A percentile compares a stretch with the other conserved stretches of the same genome.
Evolutionary conservation across 2,888 invertebrate genomes (phyloP).

Genomic region (Machimus atricapillus): DNA sequence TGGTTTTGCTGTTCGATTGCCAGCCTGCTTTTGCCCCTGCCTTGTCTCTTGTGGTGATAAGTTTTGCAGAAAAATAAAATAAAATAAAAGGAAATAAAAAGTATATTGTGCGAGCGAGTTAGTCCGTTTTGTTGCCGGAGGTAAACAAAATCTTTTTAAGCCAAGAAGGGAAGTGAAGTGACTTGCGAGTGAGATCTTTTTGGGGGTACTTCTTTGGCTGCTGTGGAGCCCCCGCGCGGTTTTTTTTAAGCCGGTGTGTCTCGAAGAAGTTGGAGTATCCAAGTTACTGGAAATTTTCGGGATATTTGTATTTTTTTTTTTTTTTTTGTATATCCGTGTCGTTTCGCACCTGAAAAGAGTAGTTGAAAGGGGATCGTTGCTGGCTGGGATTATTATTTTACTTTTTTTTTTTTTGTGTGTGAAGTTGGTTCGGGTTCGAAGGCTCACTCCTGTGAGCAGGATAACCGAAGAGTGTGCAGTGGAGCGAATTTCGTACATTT

Average conservation of each 20-base stretch:
- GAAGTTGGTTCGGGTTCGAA: background rate
- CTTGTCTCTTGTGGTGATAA: conserved; percentile 10
- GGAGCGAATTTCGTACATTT: background rate
- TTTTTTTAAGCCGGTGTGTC: conserved; percentile 16
- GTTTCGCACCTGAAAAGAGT: background rate
- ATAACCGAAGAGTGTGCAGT: background rate
- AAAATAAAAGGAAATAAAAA: conserved; percentile 4
- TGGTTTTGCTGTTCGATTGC: background rate
- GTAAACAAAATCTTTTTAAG: conserved; percentile 6
- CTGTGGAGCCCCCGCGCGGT: background rate
- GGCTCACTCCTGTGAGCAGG: background rate
- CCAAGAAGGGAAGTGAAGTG: background rate
- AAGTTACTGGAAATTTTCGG: background rate
- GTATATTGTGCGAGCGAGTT: conserved; percentile 20
- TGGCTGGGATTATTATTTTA: background rate
- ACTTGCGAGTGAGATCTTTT: background rate
- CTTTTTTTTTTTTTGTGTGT: background rate
- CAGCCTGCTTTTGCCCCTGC: background rate
- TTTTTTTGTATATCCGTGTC: background rate
- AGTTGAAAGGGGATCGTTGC: background rate
- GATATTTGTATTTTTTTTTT: background rate
- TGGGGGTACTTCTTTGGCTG: background rate
- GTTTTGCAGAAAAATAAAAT: background rate
- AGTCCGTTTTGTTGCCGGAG: background rate
- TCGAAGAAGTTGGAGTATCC: background rate